Base-by-base conservation (phyloP, 2,797 vertebrate genomes). In the Pangasius krempfi region DNA sequence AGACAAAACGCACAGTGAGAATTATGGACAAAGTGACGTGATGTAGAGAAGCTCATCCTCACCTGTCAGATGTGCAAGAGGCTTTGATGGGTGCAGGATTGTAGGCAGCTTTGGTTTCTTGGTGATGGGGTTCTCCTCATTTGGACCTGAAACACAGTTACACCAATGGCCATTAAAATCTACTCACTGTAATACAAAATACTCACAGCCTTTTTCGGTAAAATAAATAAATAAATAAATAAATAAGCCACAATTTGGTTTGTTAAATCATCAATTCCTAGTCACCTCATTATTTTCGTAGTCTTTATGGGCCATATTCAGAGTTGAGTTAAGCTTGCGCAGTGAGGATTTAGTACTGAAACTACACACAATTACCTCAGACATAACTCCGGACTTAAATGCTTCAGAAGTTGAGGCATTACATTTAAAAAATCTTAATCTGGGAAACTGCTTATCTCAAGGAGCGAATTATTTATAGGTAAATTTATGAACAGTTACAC, bases 61-160 rank as follows among this genome's bases (percentile, higher is more conserved):
- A 97, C 95, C 95, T 93, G 92, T 94, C 89, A 96, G 91, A 83
- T 96, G 95, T 54, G 95, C 96, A 40, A 94, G 87, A 5, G 96
- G 96, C 93, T 95, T 96, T 84, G 93, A 93, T 6, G 94, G 95
- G 82, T 2, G 72, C 47, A 90, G 0, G 0, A 27, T 8, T 47
- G 58, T 10, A 16, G 6, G 3, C 3, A 5, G 12, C 3, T 27
- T 37, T 64, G 27, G 12, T 30, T 40, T 0, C 40, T 25, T 54
- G 4, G 20, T 2, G 0, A 8, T 0, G 7, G 6, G 12, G 44
- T 18, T 18, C 13, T 16, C 27, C 0, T 22, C 25, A 2, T 16
- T 1, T 54, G 4, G 2, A 25, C 13, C 87, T 73, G 50, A 75
- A 83, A 83, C 40, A 78, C 52, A 52, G 47, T n/a, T 66, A 0